These are phyloP conservation scores for Caenorhabditis sulstoni DNA, from an alignment of 2,888 invertebrate species.

Conservation along the genomic window DNA sequence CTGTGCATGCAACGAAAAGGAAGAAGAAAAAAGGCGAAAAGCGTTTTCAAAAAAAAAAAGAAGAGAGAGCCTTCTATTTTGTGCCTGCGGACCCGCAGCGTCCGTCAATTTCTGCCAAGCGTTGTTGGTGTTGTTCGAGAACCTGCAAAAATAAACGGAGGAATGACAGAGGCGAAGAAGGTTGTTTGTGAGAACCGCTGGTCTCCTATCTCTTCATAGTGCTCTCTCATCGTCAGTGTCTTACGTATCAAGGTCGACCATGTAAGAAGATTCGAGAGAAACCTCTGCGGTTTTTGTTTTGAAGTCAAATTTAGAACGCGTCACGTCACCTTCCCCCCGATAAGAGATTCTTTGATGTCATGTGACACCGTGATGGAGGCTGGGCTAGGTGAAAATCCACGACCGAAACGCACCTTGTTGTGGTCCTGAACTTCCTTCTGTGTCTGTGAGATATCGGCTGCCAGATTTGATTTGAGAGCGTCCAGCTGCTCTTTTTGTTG, in stretches of 20 bases:
- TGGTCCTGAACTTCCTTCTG: constrained; percentile 40
- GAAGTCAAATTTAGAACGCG: constrained; percentile 47
- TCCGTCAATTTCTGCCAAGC: constrained; percentile 61
- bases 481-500: constrained; percentile 64
- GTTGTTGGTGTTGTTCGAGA: constrained; percentile 63
- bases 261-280: constrained; percentile 48
- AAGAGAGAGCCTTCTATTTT: constrained; percentile 30
- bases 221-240: constrained; percentile 33
- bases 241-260: constrained; percentile 51
- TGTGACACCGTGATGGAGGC: constrained; percentile 32
- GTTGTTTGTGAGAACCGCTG: constrained; percentile 50
- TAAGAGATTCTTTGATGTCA: constrained; percentile 37
- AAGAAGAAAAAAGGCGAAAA: background rate
- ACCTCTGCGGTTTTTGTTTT: constrained; percentile 36
- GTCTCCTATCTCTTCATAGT: constrained; percentile 20
- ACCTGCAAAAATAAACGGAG: constrained; percentile 55
- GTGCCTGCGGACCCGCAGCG: constrained; percentile 3
- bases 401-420: constrained; percentile 37
- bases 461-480: constrained; percentile 54
- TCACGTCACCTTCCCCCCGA: constrained; percentile 25
- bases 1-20: constrained; percentile 11
- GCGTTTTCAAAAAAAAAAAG: background rate
- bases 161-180: background rate
- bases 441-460: constrained; percentile 51
- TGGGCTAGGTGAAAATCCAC: background rate